These are phyloP conservation scores for Plemyria rubiginata DNA, from an alignment of 2,888 invertebrate genomes.

Conservation along the genomic window DNA sequence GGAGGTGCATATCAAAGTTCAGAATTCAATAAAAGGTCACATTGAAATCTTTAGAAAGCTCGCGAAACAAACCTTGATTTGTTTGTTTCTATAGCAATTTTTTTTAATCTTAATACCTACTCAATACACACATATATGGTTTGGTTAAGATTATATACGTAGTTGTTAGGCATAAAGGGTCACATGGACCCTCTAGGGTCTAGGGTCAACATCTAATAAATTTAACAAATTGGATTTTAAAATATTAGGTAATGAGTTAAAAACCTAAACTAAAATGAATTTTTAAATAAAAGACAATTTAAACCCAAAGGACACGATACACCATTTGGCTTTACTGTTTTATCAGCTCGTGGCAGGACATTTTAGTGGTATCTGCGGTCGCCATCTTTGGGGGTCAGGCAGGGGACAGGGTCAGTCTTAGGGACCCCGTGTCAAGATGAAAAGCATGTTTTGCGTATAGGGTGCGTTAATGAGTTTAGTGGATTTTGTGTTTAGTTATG, in stretches of 20 bases:
- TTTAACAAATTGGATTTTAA: not conserved
- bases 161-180: too few relatives aligned
- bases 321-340: constrained; percentile 72
- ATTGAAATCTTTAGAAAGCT: too few relatives aligned
- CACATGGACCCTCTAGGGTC: too few relatives aligned
- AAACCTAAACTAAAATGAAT: constrained; percentile 1
- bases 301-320: constrained; percentile 43
- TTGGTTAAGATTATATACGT: too few relatives aligned
- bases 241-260: not conserved
- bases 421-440: constrained; percentile 74
- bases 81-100: too few relatives aligned
- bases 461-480: constrained; percentile 71
- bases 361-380: constrained; percentile 70
- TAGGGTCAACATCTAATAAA: too few relatives aligned
- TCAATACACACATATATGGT: too few relatives aligned
- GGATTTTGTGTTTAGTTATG: constrained; percentile 51
- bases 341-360: constrained; percentile 75
- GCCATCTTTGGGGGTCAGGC: constrained; percentile 70
- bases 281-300: constrained; percentile 31
- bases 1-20: too few relatives aligned
- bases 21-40: too few relatives aligned
- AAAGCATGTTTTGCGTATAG: constrained; percentile 76
- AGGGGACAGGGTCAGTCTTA: constrained; percentile 64
- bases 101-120: too few relatives aligned
- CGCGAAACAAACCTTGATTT: too few relatives aligned